Base-by-base conservation (phyloP, 1,140 invertebrate species). In the Scylla paramamosain region DNA sequence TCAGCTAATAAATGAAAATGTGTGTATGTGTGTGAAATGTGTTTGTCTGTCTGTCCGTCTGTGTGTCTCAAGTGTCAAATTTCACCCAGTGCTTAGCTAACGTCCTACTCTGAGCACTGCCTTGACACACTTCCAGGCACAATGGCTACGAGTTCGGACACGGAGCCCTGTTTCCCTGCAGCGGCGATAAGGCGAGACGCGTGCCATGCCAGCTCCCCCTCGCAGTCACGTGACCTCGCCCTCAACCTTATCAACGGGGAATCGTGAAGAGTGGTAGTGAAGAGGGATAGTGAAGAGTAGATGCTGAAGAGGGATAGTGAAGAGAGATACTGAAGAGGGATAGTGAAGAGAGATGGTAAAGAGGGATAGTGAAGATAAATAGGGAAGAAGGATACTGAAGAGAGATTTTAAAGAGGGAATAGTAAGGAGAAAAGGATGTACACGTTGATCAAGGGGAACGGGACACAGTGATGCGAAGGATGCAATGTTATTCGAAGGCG, bases 201-300 rank as follows among this genome's bases (percentile, higher is more conserved):
- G 93, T 90, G 93, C 31, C 93, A 28, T 39, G 87, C 39, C 93
- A 52, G 46, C 48, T 52, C 45, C 83, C 83, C 93, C 93, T 89
- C 29, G 39, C 52, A 32, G 83, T 94, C 86, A 90, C 86, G 86
- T 94, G 93, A 94, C 93, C 87, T 89, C 86, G 45, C 39, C 45
- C 77, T 29, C 28, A 45, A 45, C 93, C 93, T 94, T 94, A 93
- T 93, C 87, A 77, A 86, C 86, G 0, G 14, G 14, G 20, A 32
- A 39, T 48, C 92, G 45, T 31, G n/a, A 28, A 77, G 32, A 20
- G n/a, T 67, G n/a, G 25, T n/a, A 4, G 28, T 31, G 92, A 28
- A 48, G 32, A 10, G 39, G 0, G n/a, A 4, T 14, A 31, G 52
- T 0, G 89, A 8, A 32, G 32, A 16, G 59, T 16, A 32, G 52